phyloP scores from a whole-genome alignment of 2,888 invertebrate species.

The Coecobrya sp. region DNA sequence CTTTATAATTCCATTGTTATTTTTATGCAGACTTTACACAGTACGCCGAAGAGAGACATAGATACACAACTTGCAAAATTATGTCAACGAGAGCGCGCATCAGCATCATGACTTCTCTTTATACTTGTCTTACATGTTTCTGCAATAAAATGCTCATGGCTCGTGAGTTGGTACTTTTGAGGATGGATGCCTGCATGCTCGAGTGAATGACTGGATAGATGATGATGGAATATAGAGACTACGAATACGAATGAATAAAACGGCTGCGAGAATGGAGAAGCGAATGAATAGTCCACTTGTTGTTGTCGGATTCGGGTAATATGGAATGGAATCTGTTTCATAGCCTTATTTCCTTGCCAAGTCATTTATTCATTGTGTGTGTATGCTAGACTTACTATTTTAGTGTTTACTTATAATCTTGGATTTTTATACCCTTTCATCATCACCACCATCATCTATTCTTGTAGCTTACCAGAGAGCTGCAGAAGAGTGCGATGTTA shows the following conservation, averaged over 20 bases:
- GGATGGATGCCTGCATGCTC: neutral
- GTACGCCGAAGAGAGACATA: neutral
- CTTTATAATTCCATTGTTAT: slow-evolving; percentile 11
- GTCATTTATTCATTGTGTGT: slow-evolving; percentile 2
- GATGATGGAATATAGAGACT: neutral
- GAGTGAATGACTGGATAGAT: slow-evolving; percentile 9
- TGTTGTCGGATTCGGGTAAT: slow-evolving; percentile 43
- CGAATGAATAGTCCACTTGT: slow-evolving; percentile 76
- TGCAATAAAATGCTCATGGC: neutral
- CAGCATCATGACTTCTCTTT: too few relatives aligned
- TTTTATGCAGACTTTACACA: neutral
- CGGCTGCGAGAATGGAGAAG: slow-evolving; percentile 6
- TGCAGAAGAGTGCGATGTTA: too few relatives aligned
- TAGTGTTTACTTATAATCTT: slow-evolving; percentile 55
- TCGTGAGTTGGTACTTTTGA: neutral
- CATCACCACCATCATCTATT: neutral
- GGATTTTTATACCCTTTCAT: slow-evolving; percentile 1
- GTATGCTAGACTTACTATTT: neutral
- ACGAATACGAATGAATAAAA: neutral
- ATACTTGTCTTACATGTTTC: slow-evolving; percentile 13
- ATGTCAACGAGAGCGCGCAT: neutral
- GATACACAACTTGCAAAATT: neutral
- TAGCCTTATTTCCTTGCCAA: slow-evolving; percentile 5
- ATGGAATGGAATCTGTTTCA: slow-evolving; percentile 11
- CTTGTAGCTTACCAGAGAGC: neutral